Base-by-base conservation (phyloP, 1,140 invertebrate genomes). In the Aphelinus certus region DNA sequence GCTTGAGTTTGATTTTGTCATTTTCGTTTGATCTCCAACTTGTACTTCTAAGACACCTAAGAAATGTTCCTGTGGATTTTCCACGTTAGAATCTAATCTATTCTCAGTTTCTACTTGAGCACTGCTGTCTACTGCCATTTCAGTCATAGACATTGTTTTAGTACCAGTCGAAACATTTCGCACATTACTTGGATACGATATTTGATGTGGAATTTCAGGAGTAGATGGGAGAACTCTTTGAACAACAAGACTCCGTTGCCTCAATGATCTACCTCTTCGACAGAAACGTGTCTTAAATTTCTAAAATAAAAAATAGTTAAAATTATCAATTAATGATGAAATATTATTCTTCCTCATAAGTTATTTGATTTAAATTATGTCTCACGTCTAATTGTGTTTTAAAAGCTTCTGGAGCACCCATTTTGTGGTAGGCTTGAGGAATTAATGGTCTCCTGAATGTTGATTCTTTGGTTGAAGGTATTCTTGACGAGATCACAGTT, bases 381-480 rank as follows among this genome's bases (percentile, higher is more conserved):
- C 83, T 86, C 86, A 91, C 90, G 79, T 90, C 90, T 73, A 91
- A 82, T 82, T 91, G 89, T 64, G 87, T 89, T 81, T 89, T 89
- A 71, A 91, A 89, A 45, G 88, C 86, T 78, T 89, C 87, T 56
- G 88, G 83, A 56, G 82, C 79, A 48, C 83, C 83, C 70, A 83
- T 83, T 82, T 85, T 87, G 53, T 86, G 83, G 78, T 86, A 88
- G 5, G 83, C 81, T 78, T 85, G 86, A 43, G 87, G 87, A 73
- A 88, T 81, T 7, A 88, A 77, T 10, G 87, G 87, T 68, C 84
- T 81, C 74, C 84, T 84, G 47, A 88, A 88, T 3, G 84, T 87
- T 7, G 87, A 86, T 10, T 87, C 87, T 76, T 86, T 86, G 1
- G 81, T 82, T 0, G 85, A 86, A 7, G 82, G 81, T 49, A 86